Percentiles rank a stretch among this genome's conserved stretches.
Evolutionary conservation across 1,140 invertebrate species (phyloP).

Genomic region (Atta colombica): DNA sequence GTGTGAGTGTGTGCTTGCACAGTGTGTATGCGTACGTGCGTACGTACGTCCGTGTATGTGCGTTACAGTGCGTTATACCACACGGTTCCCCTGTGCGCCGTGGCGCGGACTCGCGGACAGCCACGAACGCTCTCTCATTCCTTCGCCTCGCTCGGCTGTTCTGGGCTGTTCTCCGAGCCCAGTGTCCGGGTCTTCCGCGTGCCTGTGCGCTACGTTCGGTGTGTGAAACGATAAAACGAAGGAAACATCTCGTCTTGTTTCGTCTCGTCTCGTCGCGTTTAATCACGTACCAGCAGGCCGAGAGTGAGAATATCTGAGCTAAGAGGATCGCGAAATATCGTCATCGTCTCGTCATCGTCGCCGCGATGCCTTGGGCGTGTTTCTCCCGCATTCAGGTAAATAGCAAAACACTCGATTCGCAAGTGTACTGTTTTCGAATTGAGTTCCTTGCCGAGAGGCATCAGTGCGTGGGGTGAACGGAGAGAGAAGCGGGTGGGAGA

Average conservation of each 20-base stretch:
- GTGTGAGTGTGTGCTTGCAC: no score
- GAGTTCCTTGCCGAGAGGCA: slow-evolving; percentile 18
- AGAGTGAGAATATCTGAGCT: background rate
- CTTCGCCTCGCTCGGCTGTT: slow-evolving; percentile 7
- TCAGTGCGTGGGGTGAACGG: slow-evolving; percentile 15
- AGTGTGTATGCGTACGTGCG: no score
- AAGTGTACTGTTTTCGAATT: background rate
- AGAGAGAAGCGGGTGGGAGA: background rate
- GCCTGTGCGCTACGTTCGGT: background rate
- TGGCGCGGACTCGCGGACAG: background rate
- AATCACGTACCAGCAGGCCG: background rate
- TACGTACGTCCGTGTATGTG: no score
- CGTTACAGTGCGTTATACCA: no score
- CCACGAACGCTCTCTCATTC: slow-evolving; percentile 60
- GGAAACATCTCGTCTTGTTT: slow-evolving; percentile 19
- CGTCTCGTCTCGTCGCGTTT: background rate
- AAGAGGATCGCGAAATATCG: background rate
- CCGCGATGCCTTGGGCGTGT: slow-evolving; percentile 80
- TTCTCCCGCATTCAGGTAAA: slow-evolving; percentile 83
- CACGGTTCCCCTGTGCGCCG: slow-evolving; percentile 5
- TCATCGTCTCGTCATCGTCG: slow-evolving; percentile 7
- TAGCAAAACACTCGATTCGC: background rate
- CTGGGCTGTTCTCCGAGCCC: background rate
- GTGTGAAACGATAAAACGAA: slow-evolving; percentile 42
- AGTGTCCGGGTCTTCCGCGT: background rate